Base-by-base conservation (phyloP, 2,888 invertebrate genomes). In the Scotopteryx bipunctaria region DNA sequence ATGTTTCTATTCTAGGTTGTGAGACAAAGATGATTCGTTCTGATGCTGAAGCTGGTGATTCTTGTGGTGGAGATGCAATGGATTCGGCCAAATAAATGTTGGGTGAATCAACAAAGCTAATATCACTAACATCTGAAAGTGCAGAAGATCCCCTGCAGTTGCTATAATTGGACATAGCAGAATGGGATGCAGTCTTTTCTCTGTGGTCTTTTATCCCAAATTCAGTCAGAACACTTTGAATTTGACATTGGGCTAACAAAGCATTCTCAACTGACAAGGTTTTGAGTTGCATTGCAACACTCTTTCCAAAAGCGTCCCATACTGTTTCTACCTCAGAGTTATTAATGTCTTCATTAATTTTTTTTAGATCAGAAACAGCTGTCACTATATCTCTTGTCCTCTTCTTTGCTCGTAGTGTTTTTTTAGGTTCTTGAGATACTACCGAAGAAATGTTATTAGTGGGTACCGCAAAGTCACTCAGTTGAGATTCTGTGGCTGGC, bases 261-360 rank as follows among this genome's bases (percentile, higher is more conserved):
- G 35, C 35, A 35, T 35, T 35, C 11, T 35, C 35, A 11, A 13
- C 5, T 11, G 35, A 11, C 5, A 35, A 6, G 4, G 9, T 19
- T 11, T 35, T 35, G 1, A 35, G 11, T 19, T 35, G 19, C 13
- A 35, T 13, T 5, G 19, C 11, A 35, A 35, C 35, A 35, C 35
- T 35, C 5, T 8, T 35, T 11, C 19, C 35, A 40, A 40, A 40
- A 5, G 11, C 40, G 13, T 29, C 40, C 9, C 17, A 40, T 40
- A n/a, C 17, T 17, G 40, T 29, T 40, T 40, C 29, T 19, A 13
- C 19, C 11, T 40, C 35, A 6, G 5, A 5, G 19, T 11, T 9
- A 9, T 35, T 35, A 11, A 35, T 5, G 4, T 13, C 11, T 11
- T 35, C 35, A 6, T 35, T 9, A 9, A 35, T 13, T 11, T 9